Evolutionary conservation across 2,888 invertebrate genomes (phyloP).

Genomic region (Polyommatus icarus): DNA sequence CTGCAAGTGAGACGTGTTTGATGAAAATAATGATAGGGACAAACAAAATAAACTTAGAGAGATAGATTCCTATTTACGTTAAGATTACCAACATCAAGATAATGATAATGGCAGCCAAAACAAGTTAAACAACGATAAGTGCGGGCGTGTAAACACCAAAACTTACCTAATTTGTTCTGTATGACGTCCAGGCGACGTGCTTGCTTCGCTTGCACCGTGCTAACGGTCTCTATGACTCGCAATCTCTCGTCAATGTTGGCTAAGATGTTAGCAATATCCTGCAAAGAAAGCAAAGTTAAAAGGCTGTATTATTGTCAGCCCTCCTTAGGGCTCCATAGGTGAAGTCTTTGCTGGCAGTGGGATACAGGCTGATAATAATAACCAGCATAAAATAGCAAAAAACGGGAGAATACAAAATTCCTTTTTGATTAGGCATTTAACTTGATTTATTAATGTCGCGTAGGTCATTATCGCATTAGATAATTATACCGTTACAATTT

Average conservation of each 20-base stretch:
- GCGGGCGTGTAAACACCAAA: slow-evolving; percentile 26
- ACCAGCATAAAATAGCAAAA: too few species aligned
- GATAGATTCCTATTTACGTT: slow-evolving; percentile 1
- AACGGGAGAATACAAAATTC: background rate
- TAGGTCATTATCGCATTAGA: background rate
- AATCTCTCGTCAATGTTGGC: slow-evolving; percentile 70
- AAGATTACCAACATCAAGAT: background rate
- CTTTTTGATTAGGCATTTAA: background rate
- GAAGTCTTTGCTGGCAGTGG: too few species aligned
- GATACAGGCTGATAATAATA: too few species aligned
- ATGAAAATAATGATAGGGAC: background rate
- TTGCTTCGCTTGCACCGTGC: slow-evolving; percentile 66
- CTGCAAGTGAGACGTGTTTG: background rate
- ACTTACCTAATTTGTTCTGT: slow-evolving; percentile 72
- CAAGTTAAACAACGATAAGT: slow-evolving; percentile 16
- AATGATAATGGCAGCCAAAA: slow-evolving; percentile 6
- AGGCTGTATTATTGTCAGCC: background rate
- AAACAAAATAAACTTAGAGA: background rate
- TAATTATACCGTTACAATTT: slow-evolving; percentile 3
- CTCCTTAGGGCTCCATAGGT: too few species aligned
- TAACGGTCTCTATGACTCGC: slow-evolving; percentile 65
- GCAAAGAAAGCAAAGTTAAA: slow-evolving; percentile 44
- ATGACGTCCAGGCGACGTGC: slow-evolving; percentile 70
- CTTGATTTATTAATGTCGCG: background rate
- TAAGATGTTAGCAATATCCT: slow-evolving; percentile 66